Conservation (phyloP, 2,888 invertebrate genomes). For the Meliscaeva auricollis region DNA sequence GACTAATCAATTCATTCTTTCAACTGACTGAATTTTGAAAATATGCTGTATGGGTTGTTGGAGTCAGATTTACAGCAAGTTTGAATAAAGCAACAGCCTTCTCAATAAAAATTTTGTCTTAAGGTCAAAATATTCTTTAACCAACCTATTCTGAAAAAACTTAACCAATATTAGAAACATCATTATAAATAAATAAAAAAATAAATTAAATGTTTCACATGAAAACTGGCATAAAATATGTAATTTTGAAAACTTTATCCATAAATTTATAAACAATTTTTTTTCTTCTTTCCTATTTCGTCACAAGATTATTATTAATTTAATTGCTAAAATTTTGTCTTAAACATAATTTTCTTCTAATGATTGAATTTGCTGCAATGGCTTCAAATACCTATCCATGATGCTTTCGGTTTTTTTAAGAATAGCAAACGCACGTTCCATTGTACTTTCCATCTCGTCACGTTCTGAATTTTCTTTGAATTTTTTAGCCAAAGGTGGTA, state of each 20-base stretch:
- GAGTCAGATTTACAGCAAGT: too few species aligned
- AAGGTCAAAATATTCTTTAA: too few species aligned
- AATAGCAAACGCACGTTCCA: constrained; percentile 77
- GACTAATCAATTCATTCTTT: too few species aligned
- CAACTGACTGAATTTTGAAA: too few species aligned
- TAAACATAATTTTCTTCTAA: constrained; percentile 31
- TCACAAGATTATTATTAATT: neutral
- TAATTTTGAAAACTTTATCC: neutral
- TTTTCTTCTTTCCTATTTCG: neutral
- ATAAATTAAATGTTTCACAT: neutral
- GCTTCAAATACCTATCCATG: constrained; percentile 77
- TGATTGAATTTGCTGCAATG: constrained; percentile 16
- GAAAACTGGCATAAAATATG: neutral
- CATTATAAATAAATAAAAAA: neutral
- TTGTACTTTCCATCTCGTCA: constrained; percentile 63
- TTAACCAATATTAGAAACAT: too few species aligned
- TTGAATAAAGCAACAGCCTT: too few species aligned
- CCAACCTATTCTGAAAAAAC: too few species aligned
- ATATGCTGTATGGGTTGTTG: too few species aligned
- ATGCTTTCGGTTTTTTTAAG: constrained; percentile 75
- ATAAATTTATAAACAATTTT: constrained; percentile 39
- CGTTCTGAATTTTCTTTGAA: constrained; percentile 59
- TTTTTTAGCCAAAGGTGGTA: constrained; percentile 45
- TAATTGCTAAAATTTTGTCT: constrained; percentile 20
- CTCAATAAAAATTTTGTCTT: too few species aligned